Evolutionary conservation across 2,113 vertebrate genomes (phyloP).

Genomic region (Hemichromis elongatus): DNA sequence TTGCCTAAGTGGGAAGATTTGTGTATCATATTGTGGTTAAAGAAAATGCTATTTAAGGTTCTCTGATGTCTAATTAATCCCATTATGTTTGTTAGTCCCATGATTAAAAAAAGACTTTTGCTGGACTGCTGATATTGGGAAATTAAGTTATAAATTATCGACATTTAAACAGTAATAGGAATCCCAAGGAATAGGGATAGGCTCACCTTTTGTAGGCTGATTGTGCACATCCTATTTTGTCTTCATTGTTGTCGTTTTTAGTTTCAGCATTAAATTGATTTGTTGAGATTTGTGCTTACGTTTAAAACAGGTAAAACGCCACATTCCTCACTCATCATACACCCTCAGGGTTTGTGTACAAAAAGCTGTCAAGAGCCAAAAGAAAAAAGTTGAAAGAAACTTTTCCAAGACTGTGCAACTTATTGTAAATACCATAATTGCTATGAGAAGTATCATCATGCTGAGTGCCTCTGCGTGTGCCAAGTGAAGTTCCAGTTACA

Average conservation of each 20-base stretch:
- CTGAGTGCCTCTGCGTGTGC: constrained; percentile 76
- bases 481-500: constrained; percentile 79
- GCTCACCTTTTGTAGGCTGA: background rate
- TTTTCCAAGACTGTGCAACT: constrained; percentile 54
- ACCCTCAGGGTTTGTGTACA: constrained; percentile 56
- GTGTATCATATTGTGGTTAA: background rate
- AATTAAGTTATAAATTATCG: constrained; percentile 1
- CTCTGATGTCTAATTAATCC: background rate
- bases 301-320: constrained; percentile 42
- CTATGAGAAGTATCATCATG: constrained; percentile 77
- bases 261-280: background rate
- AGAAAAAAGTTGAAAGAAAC: constrained; percentile 37
- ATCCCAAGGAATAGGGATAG: background rate
- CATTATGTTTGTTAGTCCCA: background rate
- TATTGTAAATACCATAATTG: constrained; percentile 77
- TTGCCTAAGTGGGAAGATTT: background rate
- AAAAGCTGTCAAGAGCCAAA: background rate
- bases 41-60: background rate
- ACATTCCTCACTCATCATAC: constrained; percentile 28
- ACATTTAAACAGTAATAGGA: constrained; percentile 2
- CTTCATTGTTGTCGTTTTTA: background rate
- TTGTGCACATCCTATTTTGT: background rate
- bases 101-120: background rate
- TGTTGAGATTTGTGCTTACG: constrained; percentile 22
- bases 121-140: background rate